A percentile compares a stretch with the other conserved stretches of the same genome.
These are phyloP conservation scores for Penaeus vannamei DNA, from an alignment of 1,140 invertebrate species.

Conservation along the genomic window DNA sequence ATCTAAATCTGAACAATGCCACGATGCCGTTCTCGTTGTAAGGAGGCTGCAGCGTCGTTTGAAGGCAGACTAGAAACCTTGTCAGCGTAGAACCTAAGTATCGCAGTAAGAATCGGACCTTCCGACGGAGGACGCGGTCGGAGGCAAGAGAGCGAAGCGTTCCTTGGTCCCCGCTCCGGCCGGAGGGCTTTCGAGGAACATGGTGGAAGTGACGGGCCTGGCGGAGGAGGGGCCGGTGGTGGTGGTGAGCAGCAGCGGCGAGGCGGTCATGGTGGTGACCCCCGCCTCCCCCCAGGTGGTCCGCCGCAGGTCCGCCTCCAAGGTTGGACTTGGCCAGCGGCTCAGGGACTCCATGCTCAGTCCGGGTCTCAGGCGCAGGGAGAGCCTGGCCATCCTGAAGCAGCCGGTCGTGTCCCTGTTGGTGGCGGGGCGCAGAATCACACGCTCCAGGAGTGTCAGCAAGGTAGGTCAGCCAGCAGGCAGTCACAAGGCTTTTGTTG, in stretches of 20 bases:
- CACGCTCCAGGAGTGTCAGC: conserved; percentile 59
- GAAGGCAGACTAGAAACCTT: too few relatives aligned
- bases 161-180: too few relatives aligned
- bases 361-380: conserved; percentile 34
- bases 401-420: conserved; percentile 52
- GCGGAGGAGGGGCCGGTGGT: conserved; percentile 48
- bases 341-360: conserved; percentile 47
- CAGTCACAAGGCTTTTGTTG: not conserved
- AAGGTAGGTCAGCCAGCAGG: conserved; percentile 36
- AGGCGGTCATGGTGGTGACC: conserved; percentile 54
- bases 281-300: conserved; percentile 37
- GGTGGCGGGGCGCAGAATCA: conserved; percentile 55
- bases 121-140: too few relatives aligned
- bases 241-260: conserved; percentile 49
- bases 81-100: too few relatives aligned
- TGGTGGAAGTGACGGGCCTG: not conserved
- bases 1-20: not conserved
- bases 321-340: conserved; percentile 49
- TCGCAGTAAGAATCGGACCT: too few relatives aligned
- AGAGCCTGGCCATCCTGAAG: conserved; percentile 55
- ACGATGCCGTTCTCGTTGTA: too few relatives aligned
- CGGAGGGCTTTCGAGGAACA: not conserved
- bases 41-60: too few relatives aligned
- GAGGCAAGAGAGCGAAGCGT: too few relatives aligned
- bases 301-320: conserved; percentile 31